Evolutionary conservation across 30 jellyfish, hydroid and myxozoan species (phyloP), one percentile per base, ranked within the genome.

Genomic region (Turritopsis rubra): DNA sequence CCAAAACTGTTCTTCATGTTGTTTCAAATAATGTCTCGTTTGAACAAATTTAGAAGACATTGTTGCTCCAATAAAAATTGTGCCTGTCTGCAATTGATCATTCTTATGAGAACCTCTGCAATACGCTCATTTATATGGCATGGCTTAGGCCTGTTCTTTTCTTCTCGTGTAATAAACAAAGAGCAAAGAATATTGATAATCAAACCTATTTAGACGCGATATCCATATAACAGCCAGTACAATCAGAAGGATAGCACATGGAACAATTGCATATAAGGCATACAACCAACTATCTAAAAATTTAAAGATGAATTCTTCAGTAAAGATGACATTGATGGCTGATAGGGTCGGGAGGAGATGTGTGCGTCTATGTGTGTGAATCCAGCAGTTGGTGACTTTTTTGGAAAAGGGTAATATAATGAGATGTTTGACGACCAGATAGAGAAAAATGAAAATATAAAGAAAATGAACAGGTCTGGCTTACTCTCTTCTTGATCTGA

Each of bases 231-330:
- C 27, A n/a, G 73, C 85, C 20, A 77, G 26, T 28, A 77, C 72
- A 19, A 77, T 22, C 68, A 75, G 4, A 7, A 77, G 72, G 5
- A 77, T 28, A 29, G 20, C 85, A 1, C 85, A 26, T 8, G 85
- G 85, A 13, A 77, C 71, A 21, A 77, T 24, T 18, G 85, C 85
- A 24, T 26, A 77, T 66, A 77, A 77, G 7, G 85, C 85, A 21
- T 77, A 77, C 28, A 29, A 26, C 85, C 85, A 77, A 28, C 30
- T 77, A 77, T 29, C 85, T 77, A 77, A 13, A 77, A 29, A 1
- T 18, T 1, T 16, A 22, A 72, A 22, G 52, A 72, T 16, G 30
- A 5, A 3, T 16, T 68, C 8, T 22, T 22, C 19, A 60, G n/a
- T 18, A 60, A 18, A n/a, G 19, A 60, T 18, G 73, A 70, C 23